Percentiles rank a stretch among this genome's conserved stretches.
Evolutionary conservation across 2,113 vertebrate genomes (phyloP).

Genomic region (Hylia prasina): DNA sequence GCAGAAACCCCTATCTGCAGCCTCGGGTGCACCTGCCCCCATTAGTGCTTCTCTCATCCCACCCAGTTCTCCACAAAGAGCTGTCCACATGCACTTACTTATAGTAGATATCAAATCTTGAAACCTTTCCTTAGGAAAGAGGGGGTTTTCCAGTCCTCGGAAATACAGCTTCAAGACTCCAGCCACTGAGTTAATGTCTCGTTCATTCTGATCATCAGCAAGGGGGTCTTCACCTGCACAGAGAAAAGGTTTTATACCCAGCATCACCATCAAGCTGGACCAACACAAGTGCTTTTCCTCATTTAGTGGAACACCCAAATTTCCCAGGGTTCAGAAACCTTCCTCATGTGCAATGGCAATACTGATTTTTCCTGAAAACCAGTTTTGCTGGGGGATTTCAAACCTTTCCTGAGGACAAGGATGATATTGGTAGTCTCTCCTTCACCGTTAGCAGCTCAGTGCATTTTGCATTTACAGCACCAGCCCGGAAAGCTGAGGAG

Average conservation of each 20-base stretch:
- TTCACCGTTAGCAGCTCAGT: neutral
- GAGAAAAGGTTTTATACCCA: neutral
- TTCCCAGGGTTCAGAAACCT: neutral
- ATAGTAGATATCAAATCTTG: constrained; percentile 94
- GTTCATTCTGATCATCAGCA: constrained; percentile 89
- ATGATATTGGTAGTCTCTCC: neutral
- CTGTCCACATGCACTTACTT: constrained; percentile 80
- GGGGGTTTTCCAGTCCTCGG: constrained; percentile 93
- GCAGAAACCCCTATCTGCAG: neutral
- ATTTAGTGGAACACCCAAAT: neutral
- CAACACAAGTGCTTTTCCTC: neutral
- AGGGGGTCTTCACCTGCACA: constrained; percentile 92
- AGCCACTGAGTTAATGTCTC: constrained; percentile 96
- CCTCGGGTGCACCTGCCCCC: neutral
- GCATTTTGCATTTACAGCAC: neutral
- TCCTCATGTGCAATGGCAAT: neutral
- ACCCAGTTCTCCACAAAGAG: neutral
- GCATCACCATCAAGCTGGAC: neutral
- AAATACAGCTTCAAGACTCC: constrained; percentile 98
- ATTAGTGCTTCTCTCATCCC: neutral
- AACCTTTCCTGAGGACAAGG: neutral
- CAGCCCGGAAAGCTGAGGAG: neutral
- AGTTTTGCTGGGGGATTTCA: neutral
- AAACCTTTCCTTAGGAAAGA: constrained; percentile 98
- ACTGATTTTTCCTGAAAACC: neutral